Conservation (phyloP, 64 coral and sea anemone species). For the Pachyseris speciosa region DNA sequence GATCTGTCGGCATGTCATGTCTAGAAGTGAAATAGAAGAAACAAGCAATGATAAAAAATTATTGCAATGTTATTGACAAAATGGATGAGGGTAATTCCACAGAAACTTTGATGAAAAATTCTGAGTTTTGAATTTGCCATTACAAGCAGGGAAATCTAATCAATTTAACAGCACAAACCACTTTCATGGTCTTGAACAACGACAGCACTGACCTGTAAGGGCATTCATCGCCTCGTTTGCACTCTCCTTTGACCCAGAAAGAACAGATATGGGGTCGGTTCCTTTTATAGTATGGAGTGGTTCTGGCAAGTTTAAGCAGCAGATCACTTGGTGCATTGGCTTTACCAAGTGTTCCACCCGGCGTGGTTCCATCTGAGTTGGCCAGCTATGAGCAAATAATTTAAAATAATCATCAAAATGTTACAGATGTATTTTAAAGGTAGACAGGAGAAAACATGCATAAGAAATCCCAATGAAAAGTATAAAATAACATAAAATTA, state of each 20-base stretch:
- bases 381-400: constrained; percentile 70
- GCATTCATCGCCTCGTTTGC: constrained; percentile 97
- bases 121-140: no score
- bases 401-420: neutral
- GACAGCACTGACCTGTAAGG: constrained; percentile 85
- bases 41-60: no score
- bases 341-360: constrained; percentile 92
- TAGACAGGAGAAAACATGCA: no score
- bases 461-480: no score
- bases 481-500: no score
- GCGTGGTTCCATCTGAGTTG: constrained; percentile 91
- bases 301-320: constrained; percentile 94
- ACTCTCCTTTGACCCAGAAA: constrained; percentile 99
- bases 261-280: constrained; percentile 98
- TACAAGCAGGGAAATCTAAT: no score
- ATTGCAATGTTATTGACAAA: no score
- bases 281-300: constrained; percentile 98
- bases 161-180: neutral
- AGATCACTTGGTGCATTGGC: constrained; percentile 98
- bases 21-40: constrained; percentile 30
- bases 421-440: neutral
- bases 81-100: no score
- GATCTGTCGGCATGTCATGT: constrained; percentile 99
- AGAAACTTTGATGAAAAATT: no score
- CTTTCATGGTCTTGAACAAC: no score